Percentiles rank a stretch among this genome's conserved stretches.
phyloP scores from a whole-genome alignment of 2,888 invertebrate genomes.

The Apotomis turbidana region DNA sequence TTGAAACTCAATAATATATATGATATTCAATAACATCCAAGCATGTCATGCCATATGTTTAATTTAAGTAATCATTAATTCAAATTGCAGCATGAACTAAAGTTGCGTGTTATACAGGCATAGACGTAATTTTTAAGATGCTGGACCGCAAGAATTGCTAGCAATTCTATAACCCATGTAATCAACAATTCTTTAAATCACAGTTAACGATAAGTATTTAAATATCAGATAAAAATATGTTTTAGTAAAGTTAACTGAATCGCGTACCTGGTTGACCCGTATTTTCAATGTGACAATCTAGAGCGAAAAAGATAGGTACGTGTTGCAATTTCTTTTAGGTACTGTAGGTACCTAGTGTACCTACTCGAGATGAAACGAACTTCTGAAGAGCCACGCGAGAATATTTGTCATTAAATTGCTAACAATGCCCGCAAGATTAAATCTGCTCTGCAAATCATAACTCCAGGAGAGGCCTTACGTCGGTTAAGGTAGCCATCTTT shows the following conservation, averaged over 20 bases:
- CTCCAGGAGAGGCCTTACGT: not conserved
- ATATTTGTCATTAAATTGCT: not conserved
- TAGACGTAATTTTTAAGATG: constrained; percentile 2
- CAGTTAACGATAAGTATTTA: too few relatives aligned
- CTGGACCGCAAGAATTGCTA: not conserved
- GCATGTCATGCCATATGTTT: not conserved
- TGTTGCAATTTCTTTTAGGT: too few relatives aligned
- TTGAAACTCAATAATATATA: not conserved
- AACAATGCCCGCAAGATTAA: not conserved
- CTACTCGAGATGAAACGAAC: too few relatives aligned
- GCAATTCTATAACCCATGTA: too few relatives aligned
- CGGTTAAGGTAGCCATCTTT: not conserved
- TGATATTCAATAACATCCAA: not conserved
- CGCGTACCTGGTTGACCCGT: too few relatives aligned
- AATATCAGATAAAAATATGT: too few relatives aligned
- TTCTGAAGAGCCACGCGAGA: too few relatives aligned
- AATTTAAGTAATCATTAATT: not conserved
- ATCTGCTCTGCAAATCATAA: not conserved
- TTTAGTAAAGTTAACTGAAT: too few relatives aligned
- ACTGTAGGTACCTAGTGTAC: too few relatives aligned
- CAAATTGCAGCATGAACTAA: not conserved
- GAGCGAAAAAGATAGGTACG: too few relatives aligned
- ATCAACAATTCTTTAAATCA: too few relatives aligned
- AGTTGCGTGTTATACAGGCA: not conserved
- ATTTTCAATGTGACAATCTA: too few relatives aligned